Evolutionary conservation across 2,113 vertebrate genomes (phyloP).

Genomic region (Apaloderma vittatum): DNA sequence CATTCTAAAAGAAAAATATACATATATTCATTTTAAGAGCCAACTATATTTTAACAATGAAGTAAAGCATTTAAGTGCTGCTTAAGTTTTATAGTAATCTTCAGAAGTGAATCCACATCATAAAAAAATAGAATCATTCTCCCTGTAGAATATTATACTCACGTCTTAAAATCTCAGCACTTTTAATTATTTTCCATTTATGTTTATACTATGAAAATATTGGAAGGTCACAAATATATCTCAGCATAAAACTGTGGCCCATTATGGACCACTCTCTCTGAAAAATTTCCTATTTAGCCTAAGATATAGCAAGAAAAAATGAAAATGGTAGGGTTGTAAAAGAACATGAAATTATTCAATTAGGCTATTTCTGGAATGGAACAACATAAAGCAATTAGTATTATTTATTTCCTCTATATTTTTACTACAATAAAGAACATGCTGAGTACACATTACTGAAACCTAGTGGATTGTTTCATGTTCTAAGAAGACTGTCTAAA

Average conservation of each 20-base stretch:
- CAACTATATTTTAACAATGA: background rate
- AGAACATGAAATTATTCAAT: background rate
- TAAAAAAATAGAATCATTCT: background rate
- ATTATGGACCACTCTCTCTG: background rate
- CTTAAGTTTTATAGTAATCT: background rate
- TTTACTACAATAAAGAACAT: background rate
- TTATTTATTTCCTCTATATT: background rate
- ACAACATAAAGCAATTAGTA: background rate
- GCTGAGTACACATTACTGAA: background rate
- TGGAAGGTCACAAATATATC: background rate
- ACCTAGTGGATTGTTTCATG: background rate
- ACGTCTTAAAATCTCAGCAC: background rate
- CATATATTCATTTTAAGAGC: background rate
- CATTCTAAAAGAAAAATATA: background rate
- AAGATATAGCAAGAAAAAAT: background rate
- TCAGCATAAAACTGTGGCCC: background rate
- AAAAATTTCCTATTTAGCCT: background rate
- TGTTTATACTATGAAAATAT: background rate
- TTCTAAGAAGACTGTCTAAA: background rate
- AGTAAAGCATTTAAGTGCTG: background rate
- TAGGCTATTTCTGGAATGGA: background rate
- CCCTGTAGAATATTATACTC: background rate
- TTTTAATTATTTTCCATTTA: background rate
- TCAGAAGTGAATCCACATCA: background rate
- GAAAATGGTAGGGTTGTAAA: background rate